Evolutionary conservation across 2,888 invertebrate species (phyloP), one percentile per base, ranked within the genome.

Genomic region (Lottia scabra): DNA sequence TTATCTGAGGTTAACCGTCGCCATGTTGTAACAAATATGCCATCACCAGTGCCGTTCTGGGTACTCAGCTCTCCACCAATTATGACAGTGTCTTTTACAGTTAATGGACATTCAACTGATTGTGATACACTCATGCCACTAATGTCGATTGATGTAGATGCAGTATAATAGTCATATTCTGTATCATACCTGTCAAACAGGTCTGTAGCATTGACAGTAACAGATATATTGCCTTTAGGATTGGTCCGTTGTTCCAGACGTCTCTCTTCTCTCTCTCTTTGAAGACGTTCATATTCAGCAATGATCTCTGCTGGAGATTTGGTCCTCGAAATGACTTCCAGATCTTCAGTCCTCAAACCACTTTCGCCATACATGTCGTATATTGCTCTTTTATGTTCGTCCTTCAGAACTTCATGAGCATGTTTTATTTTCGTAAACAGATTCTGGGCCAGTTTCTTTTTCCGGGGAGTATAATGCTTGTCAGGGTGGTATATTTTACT

Each of bases 401-500:
- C 97, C 26, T 93, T 95, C 63, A 99, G 91, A 45, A 98, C 97
- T 93, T 98, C 97, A 90, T 99, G 96, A 0, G 98, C 98, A 84
- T 93, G 94, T 88, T 98, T 97, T 0, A 95, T 94, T 89, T 88
- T 87, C 65, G 80, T 84, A 88, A 99, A 99, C 84, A 99, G 92
- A 75, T 94, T 90, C 90, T 98, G 97, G 0, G 99, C 99, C 91
- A 96, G 93, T 72, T 87, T 89, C 89, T 97, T 96, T 81, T 93
- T 93, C 0, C 92, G 92, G 0, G 94, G 93, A 85, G 97, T 95
- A 63, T 78, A 72, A 90, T 99, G 98, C 90, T 98, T 98, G 87
- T 99, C 99, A 0, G 99, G 99, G 90, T 99, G 99, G 87, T 97
- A 99, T 83, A 97, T 93, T 79, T 94, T 93, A 82, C 98, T 98